phyloP scores from a whole-genome alignment of 1,140 invertebrate genomes.

The Metaphire vulgaris region DNA sequence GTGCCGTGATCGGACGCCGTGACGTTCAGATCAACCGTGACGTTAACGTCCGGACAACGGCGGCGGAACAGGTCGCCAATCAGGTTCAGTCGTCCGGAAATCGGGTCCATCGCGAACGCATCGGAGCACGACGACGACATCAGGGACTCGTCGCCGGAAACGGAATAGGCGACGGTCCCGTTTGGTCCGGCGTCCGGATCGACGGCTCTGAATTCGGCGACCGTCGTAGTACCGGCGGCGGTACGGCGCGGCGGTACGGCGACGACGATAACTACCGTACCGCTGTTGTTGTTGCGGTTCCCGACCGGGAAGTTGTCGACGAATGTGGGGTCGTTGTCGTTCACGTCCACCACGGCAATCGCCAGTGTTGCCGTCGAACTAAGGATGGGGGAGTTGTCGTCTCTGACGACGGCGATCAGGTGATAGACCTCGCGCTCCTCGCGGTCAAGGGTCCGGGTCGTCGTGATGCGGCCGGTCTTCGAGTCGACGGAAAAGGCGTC shows the following conservation, averaged over 20 bases:
- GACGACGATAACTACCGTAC: not conserved
- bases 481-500: conserved; percentile 75
- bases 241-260: too few species aligned
- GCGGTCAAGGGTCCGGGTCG: conserved; percentile 69
- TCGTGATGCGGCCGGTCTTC: conserved; percentile 72
- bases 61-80: not conserved
- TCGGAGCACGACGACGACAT: not conserved
- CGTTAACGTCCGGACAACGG: not conserved
- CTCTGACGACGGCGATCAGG: conserved; percentile 74
- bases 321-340: conserved; percentile 70
- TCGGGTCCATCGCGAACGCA: not conserved
- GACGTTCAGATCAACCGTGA: not conserved
- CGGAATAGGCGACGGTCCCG: conserved; percentile 67
- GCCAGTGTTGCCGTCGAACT: conserved; percentile 76
- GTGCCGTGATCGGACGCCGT: not conserved
- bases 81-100: not conserved
- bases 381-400: conserved; percentile 82
- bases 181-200: conserved; percentile 74
- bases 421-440: conserved; percentile 76
- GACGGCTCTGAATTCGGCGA: conserved; percentile 62
- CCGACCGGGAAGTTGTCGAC: conserved; percentile 6
- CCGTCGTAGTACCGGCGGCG: not conserved
- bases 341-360: conserved; percentile 73
- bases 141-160: conserved; percentile 62
- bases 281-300: not conserved